These are phyloP conservation scores for Leucoptera coffeella DNA, from an alignment of 2,888 invertebrate genomes.

Conservation along the genomic window DNA sequence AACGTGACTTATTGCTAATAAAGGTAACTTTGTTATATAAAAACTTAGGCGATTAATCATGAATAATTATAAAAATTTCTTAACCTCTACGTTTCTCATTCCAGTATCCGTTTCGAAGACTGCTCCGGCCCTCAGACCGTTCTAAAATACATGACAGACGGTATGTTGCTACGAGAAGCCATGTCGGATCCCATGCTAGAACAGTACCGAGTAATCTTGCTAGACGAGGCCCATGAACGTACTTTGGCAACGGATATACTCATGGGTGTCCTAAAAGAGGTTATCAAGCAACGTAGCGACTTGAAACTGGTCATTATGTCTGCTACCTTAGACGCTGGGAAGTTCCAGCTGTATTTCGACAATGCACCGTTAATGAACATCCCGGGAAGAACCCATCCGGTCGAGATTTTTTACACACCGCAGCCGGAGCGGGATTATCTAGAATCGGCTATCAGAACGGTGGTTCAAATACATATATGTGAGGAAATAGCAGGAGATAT, in stretches of 20 bases:
- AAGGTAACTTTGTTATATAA: no score
- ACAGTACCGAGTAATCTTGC: slow-evolving; percentile 88
- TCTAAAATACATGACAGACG: slow-evolving; percentile 98
- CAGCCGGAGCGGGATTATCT: slow-evolving; percentile 96
- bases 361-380: slow-evolving; percentile 98
- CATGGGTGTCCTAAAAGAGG: slow-evolving; percentile 98
- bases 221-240: slow-evolving; percentile 98
- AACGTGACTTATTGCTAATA: no score
- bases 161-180: slow-evolving; percentile 98
- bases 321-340: slow-evolving; percentile 97
- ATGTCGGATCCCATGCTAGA: slow-evolving; percentile 99
- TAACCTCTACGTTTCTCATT: no score
- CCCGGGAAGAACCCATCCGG: slow-evolving; percentile 61
- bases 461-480: slow-evolving; percentile 91
- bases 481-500: slow-evolving; percentile 91
- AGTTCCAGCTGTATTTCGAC: slow-evolving; percentile 98
- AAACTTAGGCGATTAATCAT: no score
- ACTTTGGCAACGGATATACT: slow-evolving; percentile 97
- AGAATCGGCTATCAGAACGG: slow-evolving; percentile 97
- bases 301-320: slow-evolving; percentile 98
- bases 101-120: slow-evolving; percentile 98
- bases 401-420: slow-evolving; percentile 93
- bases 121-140: slow-evolving; percentile 92
- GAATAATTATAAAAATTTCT: no score
- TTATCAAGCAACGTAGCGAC: slow-evolving; percentile 86